These are phyloP conservation scores for Diadema setosum DNA, from an alignment of 35 echinoderm and acorn worm species.

Conservation along the genomic window DNA sequence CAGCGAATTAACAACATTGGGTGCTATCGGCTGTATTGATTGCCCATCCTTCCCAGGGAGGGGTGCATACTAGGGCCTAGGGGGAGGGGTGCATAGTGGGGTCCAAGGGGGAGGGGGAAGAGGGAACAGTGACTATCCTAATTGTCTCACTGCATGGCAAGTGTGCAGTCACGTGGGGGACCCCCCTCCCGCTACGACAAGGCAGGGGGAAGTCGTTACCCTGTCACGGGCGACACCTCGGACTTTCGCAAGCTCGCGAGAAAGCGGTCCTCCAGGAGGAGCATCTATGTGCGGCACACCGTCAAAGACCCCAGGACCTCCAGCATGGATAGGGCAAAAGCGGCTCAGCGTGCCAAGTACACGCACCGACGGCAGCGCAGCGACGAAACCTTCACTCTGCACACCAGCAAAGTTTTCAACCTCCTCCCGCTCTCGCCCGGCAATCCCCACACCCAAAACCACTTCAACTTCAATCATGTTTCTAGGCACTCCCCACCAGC, in stretches of 20 bases:
- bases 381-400: constrained; percentile 45
- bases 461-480: background rate
- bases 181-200: background rate
- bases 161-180: background rate
- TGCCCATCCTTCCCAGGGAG: background rate
- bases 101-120: too few species aligned
- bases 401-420: constrained; percentile 21
- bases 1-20: background rate
- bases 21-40: background rate
- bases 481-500: constrained; percentile 6
- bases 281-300: background rate
- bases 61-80: background rate
- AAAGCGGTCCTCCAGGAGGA: constrained; percentile 3
- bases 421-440: background rate
- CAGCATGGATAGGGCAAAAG: constrained; percentile 30
- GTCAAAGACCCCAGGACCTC: constrained; percentile 13
- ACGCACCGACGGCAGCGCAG: constrained; percentile 53
- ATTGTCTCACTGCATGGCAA: constrained; percentile 5
- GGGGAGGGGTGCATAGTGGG: background rate
- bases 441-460: background rate
- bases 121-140: too few species aligned
- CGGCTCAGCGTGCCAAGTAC: constrained; percentile 18
- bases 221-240: background rate
- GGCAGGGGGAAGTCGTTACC: constrained; percentile 6
- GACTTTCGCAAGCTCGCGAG: constrained; percentile 14